Evolutionary conservation across 2,113 vertebrate genomes (phyloP), one percentile per base, ranked within the genome.

Genomic region (Pao palembangensis): DNA sequence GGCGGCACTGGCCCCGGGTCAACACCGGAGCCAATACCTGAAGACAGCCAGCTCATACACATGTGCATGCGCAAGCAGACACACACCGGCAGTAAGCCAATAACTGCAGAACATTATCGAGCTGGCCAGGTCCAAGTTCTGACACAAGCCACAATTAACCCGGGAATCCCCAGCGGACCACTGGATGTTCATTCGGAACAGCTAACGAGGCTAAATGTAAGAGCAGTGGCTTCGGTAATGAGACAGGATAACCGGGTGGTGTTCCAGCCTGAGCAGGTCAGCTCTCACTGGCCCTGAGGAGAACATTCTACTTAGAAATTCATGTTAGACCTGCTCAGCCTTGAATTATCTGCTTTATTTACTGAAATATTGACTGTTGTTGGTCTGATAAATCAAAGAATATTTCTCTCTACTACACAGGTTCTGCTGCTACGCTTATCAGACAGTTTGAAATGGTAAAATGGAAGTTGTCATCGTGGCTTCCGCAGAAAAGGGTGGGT

Each of bases 91-190:
- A 59, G 58, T 60, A 71, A 84, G 83, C 83, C 86, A 86, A 89
- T 90, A 89, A 85, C 84, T 73, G 82, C 77, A 84, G 76, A 79
- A 73, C 80, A 82, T 88, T 87, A 89, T 90, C 82, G 81, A 87
- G 77, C 84, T 69, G 72, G 83, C 84, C 81, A 77, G 76, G 82
- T 83, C 85, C 77, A 82, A 84, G 82, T 86, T 87, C 71, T 87
- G 82, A 88, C 83, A 82, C 75, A 28, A 87, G 79, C 86, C 79
- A 84, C 84, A 89, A 90, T 90, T 90, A 88, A 88, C 83, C 87
- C 85, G 75, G 75, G 67, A 81, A 79, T 86, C 82, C 85, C 80
- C 78, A 67, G 55, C 18, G 77, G 74, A 74, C 69, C 43, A 57
- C 63, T 78, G 79, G 82, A 83, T 85, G 77, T 81, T 82, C 83